Evolutionary conservation across 2,888 invertebrate species (phyloP), one percentile per base, ranked within the genome.

Genomic region (Leptinotarsa peninsularis): DNA sequence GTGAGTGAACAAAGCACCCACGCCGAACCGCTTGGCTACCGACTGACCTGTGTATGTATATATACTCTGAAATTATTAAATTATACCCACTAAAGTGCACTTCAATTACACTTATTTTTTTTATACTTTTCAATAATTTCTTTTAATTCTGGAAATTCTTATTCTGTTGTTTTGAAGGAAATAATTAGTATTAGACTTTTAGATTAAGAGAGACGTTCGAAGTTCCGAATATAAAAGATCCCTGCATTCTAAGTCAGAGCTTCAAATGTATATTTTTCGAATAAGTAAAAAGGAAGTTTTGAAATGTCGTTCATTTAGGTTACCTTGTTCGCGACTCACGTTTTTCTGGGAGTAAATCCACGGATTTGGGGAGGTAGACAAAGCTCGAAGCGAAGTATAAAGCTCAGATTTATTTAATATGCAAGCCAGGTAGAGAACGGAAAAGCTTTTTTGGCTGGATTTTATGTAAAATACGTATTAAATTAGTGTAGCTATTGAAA

Each of bases 371-470:
- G 67, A 76, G 69, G 76, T 71, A 76, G 74, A 76, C 76, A 74
- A 72, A 78, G 76, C 78, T 76, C 72, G 74, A 74, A 72, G 76
- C 78, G 70, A 60, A 74, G 76, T 78, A 78, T 74, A 78, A 74
- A 76, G 78, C 78, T 76, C 78, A 78, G 78, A 76, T 78, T 76
- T 78, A 70, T 74, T 78, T 74, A 76, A 78, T 78, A 78, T 78
- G 78, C 78, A 78, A 76, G 60, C 67, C 69, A 76, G 74, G 78
- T 71, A 71, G 21, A 54, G 67, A 49, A 58, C 56, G 66, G 21
- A 66, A 66, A 70, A 67, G 56, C 74, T 71, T 76, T 76, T 74
- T 76, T 56, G 73, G 73, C 54, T 49, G 76, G 73, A 71, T 76
- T 73, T 75, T 72, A 75, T 75, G 75, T 75, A 72, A 75, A 75